A percentile compares a stretch with the other conserved stretches of the same genome.
phyloP scores from a whole-genome alignment of 2,113 vertebrate genomes.

The Saimiri boliviensis region DNA sequence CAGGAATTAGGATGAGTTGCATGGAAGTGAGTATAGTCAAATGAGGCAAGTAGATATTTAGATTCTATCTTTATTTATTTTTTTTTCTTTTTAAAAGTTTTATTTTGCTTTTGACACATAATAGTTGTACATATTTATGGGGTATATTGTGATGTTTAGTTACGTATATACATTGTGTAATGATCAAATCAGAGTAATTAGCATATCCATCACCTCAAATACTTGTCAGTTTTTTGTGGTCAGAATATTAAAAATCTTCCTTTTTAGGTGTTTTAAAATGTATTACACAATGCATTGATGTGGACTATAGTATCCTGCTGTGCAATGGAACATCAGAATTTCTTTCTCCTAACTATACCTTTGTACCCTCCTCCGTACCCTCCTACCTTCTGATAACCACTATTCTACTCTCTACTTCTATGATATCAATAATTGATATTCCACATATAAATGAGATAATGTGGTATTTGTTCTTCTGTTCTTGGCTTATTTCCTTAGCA shows the following conservation, averaged over 20 bases:
- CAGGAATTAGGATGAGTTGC: neutral
- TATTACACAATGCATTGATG: neutral
- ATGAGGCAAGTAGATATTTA: neutral
- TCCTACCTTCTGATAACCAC: neutral
- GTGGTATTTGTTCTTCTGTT: neutral
- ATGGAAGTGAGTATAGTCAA: neutral
- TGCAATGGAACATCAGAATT: neutral
- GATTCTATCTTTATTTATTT: neutral
- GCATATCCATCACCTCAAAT: neutral
- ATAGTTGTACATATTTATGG: neutral
- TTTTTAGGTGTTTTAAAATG: neutral
- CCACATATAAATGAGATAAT: neutral
- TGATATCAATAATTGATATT: neutral
- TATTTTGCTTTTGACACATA: neutral
- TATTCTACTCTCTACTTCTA: neutral
- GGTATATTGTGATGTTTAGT: neutral
- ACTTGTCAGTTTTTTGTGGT: neutral
- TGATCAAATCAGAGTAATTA: neutral
- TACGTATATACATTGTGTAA: neutral
- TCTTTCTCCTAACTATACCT: neutral
- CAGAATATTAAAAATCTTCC: neutral
- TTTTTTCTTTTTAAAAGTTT: neutral
- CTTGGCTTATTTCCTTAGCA: neutral
- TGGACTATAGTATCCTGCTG: neutral
- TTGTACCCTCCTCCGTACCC: neutral